Evolutionary conservation across 2,888 invertebrate genomes (phyloP), one percentile per base, ranked within the genome.

Genomic region (Prenolepis imparis): DNA sequence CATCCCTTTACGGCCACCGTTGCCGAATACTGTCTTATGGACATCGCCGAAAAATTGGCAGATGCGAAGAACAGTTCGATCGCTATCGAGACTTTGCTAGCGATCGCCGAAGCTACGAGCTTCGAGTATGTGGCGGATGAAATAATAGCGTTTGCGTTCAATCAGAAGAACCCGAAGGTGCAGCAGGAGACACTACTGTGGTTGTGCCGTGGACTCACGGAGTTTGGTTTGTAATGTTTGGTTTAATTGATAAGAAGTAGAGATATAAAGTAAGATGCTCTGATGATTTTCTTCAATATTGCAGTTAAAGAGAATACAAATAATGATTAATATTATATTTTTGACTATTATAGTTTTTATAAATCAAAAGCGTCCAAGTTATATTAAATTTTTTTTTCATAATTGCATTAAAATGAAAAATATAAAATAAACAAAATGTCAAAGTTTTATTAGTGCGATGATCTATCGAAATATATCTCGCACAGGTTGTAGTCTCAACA

Each of bases 141-240:
- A 93, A 96, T 97, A 0, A 95, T 98, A 36, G 96, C 96, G 2
- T 97, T 96, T 93, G 97, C 98, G 0, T 98, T 98, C 94, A 95
- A 95, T 12, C 98, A 98, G 94, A 98, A 98, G 95, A 98, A 97
- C 93, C 98, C 98, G 0, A 98, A 98, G 95, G 98, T 98, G 59
- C 98, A 98, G 92, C 97, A 97, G 0, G 98, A 98, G 94, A 96
- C 98, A 81, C 95, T 98, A 77, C 96, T 96, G 82, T 99, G 98
- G 98, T 95, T 98, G 85, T 95, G 96, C 0, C 96, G 95, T 59
- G 97, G 98, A 0, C 96, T 99, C 6, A 96, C 96, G 92, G 98
- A 98, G 93, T 99, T 98, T 95, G 98, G 99, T 2, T 97, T 98
- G 96, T 96, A 75, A 57, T 72, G 41, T 72, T 70, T 48, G n/a